Evolutionary conservation across 2,113 vertebrate genomes (phyloP), one percentile per base, ranked within the genome.

Genomic region (Centropus bengalensis): DNA sequence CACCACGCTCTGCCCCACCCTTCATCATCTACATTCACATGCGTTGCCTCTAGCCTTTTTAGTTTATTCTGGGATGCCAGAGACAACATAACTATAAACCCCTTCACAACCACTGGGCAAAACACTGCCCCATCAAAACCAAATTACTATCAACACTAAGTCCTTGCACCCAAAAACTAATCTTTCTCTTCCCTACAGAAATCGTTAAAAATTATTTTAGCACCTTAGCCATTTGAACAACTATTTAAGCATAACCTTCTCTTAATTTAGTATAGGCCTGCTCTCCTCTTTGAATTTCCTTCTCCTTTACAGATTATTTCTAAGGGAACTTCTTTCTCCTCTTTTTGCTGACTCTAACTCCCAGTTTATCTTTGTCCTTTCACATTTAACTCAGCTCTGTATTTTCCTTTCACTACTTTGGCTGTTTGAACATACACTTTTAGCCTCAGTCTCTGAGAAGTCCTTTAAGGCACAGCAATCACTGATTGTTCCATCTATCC

Each of bases 281-380:
- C 47, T 91, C 52, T 60, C 67, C 45, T 82, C 70, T 79, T 94
- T 80, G 82, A 94, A 94, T 76, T 89, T 89, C 51, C 68, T 86
- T 88, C 83, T 91, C 51, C 78, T 89, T 85, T 73, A 88, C 9
- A 86, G 82, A 70, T 77, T 33, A 85, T 91, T 96, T 95, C 82
- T 91, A 52, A 66, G 58, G 64, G 33, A 96, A 55, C 52, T 77
- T 88, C 75, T 93, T 87, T 80, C 82, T 77, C 85, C 74, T 96
- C 89, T 88, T 95, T 97, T 91, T 89, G 93, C 88, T 96, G 91
- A 94, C 69, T 76, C 71, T 40, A 83, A 92, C 91, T 90, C 26
- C 69, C 69, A 84, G 59, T n/a, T 92, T 92, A 93, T 94, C 95
- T 94, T 92, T 91, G 89, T 94, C 88, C 86, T 88, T 82, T 88